Evolutionary conservation across 2,797 vertebrate species (phyloP).

Genomic region (Malacoctenus gilli): DNA sequence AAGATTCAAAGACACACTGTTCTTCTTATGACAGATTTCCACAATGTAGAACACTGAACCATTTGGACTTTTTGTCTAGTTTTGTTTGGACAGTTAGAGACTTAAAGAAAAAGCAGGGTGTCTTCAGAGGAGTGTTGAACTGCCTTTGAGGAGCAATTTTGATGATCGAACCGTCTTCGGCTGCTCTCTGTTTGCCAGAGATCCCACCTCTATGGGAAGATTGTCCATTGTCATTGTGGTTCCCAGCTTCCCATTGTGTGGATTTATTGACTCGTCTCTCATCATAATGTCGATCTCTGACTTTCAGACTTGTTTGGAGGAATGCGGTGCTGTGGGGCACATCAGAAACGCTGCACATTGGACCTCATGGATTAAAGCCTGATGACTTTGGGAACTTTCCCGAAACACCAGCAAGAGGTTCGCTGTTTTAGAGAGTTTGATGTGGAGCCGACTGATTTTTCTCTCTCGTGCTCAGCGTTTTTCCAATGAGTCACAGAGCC

Average conservation of each 20-base stretch:
- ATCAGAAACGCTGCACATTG: too few relatives aligned
- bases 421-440: too few relatives aligned
- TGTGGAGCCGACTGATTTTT: too few relatives aligned
- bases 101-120: not conserved
- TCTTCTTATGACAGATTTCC: too few relatives aligned
- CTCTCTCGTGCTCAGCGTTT: not conserved
- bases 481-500: not conserved
- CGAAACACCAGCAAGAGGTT: too few relatives aligned
- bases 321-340: too few relatives aligned
- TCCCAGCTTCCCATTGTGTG: not conserved
- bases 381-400: too few relatives aligned
- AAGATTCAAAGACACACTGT: too few relatives aligned
- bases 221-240: slow-evolving; percentile 1
- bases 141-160: not conserved
- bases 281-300: not conserved
- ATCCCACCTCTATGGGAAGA: slow-evolving; percentile 9
- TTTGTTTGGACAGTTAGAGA: not conserved
- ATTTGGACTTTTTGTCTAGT: not conserved
- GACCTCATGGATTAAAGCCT: too few relatives aligned
- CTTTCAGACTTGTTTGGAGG: too few relatives aligned
- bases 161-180: not conserved
- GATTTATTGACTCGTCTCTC: not conserved
- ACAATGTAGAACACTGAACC: too few relatives aligned
- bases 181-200: too few relatives aligned
- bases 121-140: slow-evolving; percentile 1